Conservation (phyloP, 2,113 vertebrate species). For the Myxocyprinus asiaticus region DNA sequence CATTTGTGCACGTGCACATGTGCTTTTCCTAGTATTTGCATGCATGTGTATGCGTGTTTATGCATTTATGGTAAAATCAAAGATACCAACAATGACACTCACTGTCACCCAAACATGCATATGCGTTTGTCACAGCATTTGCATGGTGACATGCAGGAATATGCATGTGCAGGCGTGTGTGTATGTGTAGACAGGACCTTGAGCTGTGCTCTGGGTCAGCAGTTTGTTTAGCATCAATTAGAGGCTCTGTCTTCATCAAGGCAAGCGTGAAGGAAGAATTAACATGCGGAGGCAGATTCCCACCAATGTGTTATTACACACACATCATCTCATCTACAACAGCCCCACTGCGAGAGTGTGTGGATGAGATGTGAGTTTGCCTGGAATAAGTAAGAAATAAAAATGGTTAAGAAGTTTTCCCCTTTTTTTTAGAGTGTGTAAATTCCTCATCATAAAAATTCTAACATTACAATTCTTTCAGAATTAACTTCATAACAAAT, state of each 20-base stretch:
- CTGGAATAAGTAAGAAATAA: too few species aligned
- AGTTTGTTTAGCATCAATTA: constrained; percentile 86
- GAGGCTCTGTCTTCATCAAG: constrained; percentile 87
- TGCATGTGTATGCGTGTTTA: too few species aligned
- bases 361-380: constrained; percentile 3
- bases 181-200: constrained; percentile 65
- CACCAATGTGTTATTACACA: constrained; percentile 79
- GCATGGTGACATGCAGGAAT: too few species aligned
- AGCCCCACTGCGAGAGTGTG: constrained; percentile 22
- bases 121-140: neutral
- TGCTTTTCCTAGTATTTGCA: too few species aligned
- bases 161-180: neutral
- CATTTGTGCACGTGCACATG: too few species aligned
- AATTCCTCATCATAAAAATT: too few species aligned
- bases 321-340: constrained; percentile 63
- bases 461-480: too few species aligned
- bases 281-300: constrained; percentile 91
- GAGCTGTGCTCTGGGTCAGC: constrained; percentile 74
- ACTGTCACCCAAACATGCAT: neutral
- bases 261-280: constrained; percentile 88
- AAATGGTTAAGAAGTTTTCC: too few species aligned
- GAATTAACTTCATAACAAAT: too few species aligned
- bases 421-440: too few species aligned
- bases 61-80: too few species aligned
- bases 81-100: too few species aligned